Percentiles rank a stretch among this genome's conserved stretches.
Evolutionary conservation across 1,140 invertebrate genomes (phyloP).

Genomic region (Drosophila suzukii): DNA sequence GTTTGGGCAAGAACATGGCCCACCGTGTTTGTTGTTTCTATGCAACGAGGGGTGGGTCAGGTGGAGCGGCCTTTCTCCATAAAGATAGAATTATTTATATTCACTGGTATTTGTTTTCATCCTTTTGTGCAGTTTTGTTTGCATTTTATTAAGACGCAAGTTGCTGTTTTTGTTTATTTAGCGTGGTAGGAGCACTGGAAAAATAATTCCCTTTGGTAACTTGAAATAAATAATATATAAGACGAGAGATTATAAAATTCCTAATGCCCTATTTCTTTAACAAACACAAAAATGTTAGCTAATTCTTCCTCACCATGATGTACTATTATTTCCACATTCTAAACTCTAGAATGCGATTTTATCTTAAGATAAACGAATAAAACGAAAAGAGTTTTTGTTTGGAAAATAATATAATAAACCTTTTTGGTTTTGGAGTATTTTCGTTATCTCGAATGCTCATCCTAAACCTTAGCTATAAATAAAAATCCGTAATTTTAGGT

Average conservation of each 20-base stretch:
- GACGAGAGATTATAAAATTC: not conserved
- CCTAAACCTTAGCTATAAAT: not conserved
- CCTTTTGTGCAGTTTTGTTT: slow-evolving; percentile 55
- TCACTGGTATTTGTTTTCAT: slow-evolving; percentile 24
- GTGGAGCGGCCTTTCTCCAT: slow-evolving; percentile 28
- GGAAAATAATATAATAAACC: too few relatives aligned
- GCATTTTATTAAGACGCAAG: slow-evolving; percentile 57
- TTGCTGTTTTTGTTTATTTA: slow-evolving; percentile 53
- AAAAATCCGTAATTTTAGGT: not conserved
- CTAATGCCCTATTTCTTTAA: not conserved
- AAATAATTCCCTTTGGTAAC: not conserved
- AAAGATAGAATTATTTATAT: slow-evolving; percentile 29
- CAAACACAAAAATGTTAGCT: too few relatives aligned
- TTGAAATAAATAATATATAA: not conserved
- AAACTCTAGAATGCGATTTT: too few relatives aligned
- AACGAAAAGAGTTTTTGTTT: too few relatives aligned
- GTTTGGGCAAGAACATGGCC: slow-evolving; percentile 18
- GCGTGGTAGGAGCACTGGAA: slow-evolving; percentile 5
- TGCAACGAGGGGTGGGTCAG: slow-evolving; percentile 2
- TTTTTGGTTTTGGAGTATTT: too few relatives aligned
- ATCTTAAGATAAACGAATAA: too few relatives aligned
- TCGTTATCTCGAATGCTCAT: too few relatives aligned
- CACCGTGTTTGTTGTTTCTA: slow-evolving; percentile 14
- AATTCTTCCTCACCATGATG: too few relatives aligned
- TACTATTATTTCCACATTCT: too few relatives aligned